These are phyloP conservation scores for Apostichopus japonicus DNA, from an alignment of 35 echinoderm and acorn worm species.

Conservation along the genomic window DNA sequence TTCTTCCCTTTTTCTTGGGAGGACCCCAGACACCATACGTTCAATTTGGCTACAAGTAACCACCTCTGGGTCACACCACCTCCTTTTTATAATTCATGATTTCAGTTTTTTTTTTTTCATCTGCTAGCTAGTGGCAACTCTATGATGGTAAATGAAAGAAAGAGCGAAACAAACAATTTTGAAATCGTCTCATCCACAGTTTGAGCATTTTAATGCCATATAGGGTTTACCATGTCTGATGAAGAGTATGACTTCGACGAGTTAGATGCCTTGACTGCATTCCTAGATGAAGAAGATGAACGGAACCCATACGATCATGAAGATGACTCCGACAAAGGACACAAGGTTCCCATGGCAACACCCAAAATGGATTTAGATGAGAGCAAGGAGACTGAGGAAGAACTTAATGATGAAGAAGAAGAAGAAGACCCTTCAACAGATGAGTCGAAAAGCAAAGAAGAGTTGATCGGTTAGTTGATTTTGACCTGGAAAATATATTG, in stretches of 20 bases:
- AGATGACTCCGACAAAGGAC: not conserved
- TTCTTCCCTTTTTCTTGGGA: too few species aligned
- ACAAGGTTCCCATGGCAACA: not conserved
- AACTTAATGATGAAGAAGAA: not conserved
- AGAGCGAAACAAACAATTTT: too few species aligned
- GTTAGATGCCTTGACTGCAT: constrained; percentile 42
- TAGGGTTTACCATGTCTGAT: constrained; percentile 10
- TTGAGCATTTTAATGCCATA: too few species aligned
- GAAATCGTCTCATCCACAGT: too few species aligned
- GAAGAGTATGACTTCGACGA: constrained; percentile 49
- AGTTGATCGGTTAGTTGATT: constrained; percentile 45
- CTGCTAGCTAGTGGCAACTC: too few species aligned
- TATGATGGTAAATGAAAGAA: too few species aligned
- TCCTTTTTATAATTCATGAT: too few species aligned
- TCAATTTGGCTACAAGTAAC: too few species aligned
- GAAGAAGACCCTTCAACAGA: constrained; percentile 4
- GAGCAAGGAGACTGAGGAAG: not conserved
- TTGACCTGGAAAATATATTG: too few species aligned
- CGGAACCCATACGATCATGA: constrained; percentile 39
- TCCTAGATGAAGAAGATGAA: constrained; percentile 51
- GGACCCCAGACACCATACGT: too few species aligned
- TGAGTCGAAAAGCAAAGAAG: constrained; percentile 60
- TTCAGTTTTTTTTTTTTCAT: too few species aligned
- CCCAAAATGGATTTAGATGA: not conserved
- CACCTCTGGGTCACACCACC: too few species aligned